Base-by-base conservation (phyloP, 2,113 vertebrate species). In the Glaucomys volans region DNA sequence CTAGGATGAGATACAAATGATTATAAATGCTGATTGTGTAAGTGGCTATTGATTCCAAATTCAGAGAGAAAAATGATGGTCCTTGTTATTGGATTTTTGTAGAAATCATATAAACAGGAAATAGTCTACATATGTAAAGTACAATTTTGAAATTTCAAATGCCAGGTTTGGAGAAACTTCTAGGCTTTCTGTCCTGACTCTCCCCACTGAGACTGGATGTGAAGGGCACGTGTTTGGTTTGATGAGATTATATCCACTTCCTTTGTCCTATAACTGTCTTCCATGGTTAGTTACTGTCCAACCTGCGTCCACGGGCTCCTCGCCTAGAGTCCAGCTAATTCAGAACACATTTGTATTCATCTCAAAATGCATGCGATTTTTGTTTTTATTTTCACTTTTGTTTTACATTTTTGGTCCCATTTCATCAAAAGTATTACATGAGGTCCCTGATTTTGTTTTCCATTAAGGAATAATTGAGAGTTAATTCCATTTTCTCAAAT, bases 391-490 rank as follows among this genome's bases (percentile, higher is more conserved):
- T 26, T 62, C 10, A 9, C 11, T 62, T 26, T 17, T 40, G 54
- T 76, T 62, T 22, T 2, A 14, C 24, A 74, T 32, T 66, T 76
- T 69, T 64, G 17, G 0, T 80, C 18, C 9, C 62, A 30, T 77
- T 87, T n/a, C 8, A 24, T 40, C 50, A 20, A 79, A 95, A 83
- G 32, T 69, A 59, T 69, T 52, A 40, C 9, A 62, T 24, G 24
- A 62, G 28, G 22, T 76, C 64, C 94, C 24, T 50, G 24, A 50
- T 83, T 91, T 69, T 90, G 67, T 75, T 87, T 95, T 94, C n/a
- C 50, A 85, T 14, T 81, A 71, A 26, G 12, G 64, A 64, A 30
- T 72, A 92, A 79, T n/a, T 12, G 20, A 92, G 18, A 64, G 4
- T 32, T 44, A 8, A 26, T 79, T 87, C 1, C 32, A 81, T 40